A percentile compares a stretch with the other conserved stretches of the same genome.
phyloP scores from a whole-genome alignment of 1,140 invertebrate species.

The Bacillus rossius region DNA sequence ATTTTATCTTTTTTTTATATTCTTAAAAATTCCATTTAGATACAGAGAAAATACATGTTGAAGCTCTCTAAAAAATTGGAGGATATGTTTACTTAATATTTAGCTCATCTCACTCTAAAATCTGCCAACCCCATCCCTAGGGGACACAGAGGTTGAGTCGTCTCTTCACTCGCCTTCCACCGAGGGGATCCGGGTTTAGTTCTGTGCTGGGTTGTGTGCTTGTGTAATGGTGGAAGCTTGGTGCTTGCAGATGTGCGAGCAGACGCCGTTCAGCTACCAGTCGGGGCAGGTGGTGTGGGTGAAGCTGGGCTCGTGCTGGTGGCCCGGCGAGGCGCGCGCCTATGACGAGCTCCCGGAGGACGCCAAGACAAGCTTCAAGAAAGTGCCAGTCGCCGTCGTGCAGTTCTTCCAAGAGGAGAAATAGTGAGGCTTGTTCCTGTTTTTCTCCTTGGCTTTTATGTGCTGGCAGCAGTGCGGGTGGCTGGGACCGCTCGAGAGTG shows the following conservation, averaged over 20 bases:
- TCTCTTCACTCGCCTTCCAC: too few relatives aligned
- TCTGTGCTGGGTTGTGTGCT: not conserved
- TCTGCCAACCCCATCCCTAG: too few relatives aligned
- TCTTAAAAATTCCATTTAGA: too few relatives aligned
- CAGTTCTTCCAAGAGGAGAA: conserved; percentile 77
- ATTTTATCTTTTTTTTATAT: too few relatives aligned
- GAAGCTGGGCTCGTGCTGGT: conserved; percentile 71
- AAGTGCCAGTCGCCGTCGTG: conserved; percentile 66
- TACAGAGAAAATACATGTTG: too few relatives aligned
- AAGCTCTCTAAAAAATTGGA: too few relatives aligned
- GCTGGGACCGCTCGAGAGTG: conserved; percentile 13
- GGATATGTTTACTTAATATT: too few relatives aligned
- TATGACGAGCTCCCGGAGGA: conserved; percentile 54
- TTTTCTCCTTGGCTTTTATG: not conserved
- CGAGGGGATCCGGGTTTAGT: too few relatives aligned
- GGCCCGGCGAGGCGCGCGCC: conserved; percentile 64
- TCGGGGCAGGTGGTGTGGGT: conserved; percentile 77
- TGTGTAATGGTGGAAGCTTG: not conserved
- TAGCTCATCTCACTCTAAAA: too few relatives aligned
- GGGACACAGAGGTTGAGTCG: too few relatives aligned
- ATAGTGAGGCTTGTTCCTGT: conserved; percentile 54
- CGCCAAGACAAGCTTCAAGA: conserved; percentile 50
- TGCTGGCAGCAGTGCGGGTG: conserved; percentile 13
- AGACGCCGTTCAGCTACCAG: conserved; percentile 55
- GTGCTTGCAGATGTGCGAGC: conserved; percentile 49